Evolutionary conservation across 1,140 invertebrate genomes (phyloP).

Genomic region (Scaptodrosophila lebanonensis): DNA sequence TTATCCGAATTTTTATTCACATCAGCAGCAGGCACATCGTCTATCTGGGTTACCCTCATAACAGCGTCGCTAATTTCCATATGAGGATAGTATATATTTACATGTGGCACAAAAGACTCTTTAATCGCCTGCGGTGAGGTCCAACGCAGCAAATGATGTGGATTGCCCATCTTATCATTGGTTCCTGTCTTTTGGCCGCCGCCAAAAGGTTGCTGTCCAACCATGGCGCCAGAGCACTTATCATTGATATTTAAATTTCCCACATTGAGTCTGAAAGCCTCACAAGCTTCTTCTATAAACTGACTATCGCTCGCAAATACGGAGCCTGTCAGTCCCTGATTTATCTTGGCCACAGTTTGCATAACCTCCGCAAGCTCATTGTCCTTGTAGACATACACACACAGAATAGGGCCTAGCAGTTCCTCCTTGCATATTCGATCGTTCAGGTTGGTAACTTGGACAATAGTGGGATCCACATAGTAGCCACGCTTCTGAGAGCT

Average conservation of each 20-base stretch:
- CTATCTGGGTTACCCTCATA: neutral
- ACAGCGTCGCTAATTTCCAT: conserved; percentile 80
- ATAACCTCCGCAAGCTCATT: conserved; percentile 84
- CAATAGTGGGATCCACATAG: conserved; percentile 97
- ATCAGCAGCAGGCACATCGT: neutral
- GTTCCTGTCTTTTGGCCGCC: conserved; percentile 96
- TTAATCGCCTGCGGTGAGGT: conserved; percentile 95
- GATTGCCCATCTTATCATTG: conserved; percentile 98
- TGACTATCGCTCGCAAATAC: conserved; percentile 91
- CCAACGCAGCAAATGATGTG: conserved; percentile 95
- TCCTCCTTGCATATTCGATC: conserved; percentile 97
- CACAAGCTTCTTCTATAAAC: conserved; percentile 86
- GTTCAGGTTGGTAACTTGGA: conserved; percentile 88
- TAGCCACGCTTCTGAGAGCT: conserved; percentile 92
- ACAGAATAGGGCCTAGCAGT: conserved; percentile 96
- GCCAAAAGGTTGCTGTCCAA: conserved; percentile 99
- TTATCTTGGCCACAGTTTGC: conserved; percentile 81
- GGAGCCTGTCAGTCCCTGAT: conserved; percentile 95
- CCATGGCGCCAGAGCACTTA: conserved; percentile 98
- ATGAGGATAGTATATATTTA: conserved; percentile 92
- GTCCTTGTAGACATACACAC: conserved; percentile 95
- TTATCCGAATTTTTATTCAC: neutral
- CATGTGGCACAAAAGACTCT: conserved; percentile 90
- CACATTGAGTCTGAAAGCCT: conserved; percentile 88
- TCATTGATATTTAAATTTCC: conserved; percentile 99